A percentile compares a stretch with the other conserved stretches of the same genome.
Evolutionary conservation across 2,113 vertebrate genomes (phyloP).

Genomic region (Zingel zingel): DNA sequence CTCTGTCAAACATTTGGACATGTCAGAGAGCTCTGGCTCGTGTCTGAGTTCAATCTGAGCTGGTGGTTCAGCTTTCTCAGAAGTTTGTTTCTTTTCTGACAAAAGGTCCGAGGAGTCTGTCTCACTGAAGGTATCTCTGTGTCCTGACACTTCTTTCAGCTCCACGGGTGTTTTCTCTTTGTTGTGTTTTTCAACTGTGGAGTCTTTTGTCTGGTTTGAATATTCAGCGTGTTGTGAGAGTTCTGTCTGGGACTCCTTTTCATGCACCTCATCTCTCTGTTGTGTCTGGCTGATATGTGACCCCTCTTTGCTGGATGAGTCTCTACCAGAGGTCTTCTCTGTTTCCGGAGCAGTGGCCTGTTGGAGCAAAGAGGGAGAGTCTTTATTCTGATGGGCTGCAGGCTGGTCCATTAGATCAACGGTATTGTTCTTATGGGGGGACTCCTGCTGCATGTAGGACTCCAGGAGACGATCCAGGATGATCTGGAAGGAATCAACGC

Average conservation of each 20-base stretch:
- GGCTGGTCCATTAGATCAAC: constrained; percentile 58
- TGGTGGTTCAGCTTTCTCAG: constrained; percentile 33
- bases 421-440: constrained; percentile 51
- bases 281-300: constrained; percentile 29
- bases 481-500: constrained; percentile 98
- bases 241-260: constrained; percentile 59
- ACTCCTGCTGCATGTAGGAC: constrained; percentile 86
- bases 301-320: constrained; percentile 20
- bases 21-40: constrained; percentile 34
- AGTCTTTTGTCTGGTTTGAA: constrained; percentile 44
- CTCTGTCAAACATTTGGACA: constrained; percentile 19
- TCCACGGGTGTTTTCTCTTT: constrained; percentile 43
- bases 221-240: constrained; percentile 40
- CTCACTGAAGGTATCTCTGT: constrained; percentile 25
- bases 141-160: constrained; percentile 41
- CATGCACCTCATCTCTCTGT: constrained; percentile 44
- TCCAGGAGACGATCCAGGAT: constrained; percentile 90
- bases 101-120: background rate
- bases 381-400: constrained; percentile 43
- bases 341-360: constrained; percentile 24
- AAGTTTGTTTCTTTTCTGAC: constrained; percentile 42
- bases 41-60: constrained; percentile 43
- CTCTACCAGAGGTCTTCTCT: constrained; percentile 39
- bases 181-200: constrained; percentile 31
- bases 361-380: constrained; percentile 30